Conservation (phyloP, 2,797 vertebrate species). For the Mormyrus proboscirostris region DNA sequence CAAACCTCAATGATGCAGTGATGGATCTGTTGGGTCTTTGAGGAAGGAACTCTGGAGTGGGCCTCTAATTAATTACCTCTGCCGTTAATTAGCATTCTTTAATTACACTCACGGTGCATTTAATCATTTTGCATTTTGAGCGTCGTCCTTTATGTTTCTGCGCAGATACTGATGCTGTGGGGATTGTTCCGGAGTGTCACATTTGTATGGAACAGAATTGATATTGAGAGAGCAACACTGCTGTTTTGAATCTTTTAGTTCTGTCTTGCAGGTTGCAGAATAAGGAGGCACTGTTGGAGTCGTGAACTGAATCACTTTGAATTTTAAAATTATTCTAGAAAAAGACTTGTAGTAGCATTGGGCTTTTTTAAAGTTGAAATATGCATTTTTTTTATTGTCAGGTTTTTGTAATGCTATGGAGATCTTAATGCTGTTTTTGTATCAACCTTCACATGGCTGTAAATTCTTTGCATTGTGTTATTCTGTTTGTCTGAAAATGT, state of each 20-base stretch:
- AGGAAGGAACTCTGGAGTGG: background rate
- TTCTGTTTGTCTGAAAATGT: background rate
- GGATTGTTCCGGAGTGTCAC: background rate
- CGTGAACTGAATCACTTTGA: background rate
- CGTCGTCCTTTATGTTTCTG: background rate
- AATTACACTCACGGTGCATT: slow-evolving; percentile 12
- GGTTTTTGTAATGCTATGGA: background rate
- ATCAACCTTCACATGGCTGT: background rate
- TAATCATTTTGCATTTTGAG: background rate
- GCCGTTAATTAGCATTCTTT: slow-evolving; percentile 17
- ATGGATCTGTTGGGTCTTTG: background rate
- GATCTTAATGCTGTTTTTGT: background rate
- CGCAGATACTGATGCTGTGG: background rate
- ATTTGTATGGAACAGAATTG: background rate
- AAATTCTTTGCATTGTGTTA: background rate
- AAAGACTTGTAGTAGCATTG: background rate
- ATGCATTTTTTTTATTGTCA: background rate
- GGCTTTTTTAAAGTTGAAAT: background rate
- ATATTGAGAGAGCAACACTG: background rate
- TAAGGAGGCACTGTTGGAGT: background rate
- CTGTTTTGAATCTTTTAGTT: background rate
- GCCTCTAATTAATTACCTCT: slow-evolving; percentile 6
- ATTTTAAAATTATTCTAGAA: slow-evolving; percentile 9
- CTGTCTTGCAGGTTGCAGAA: background rate
- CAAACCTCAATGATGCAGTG: background rate